Evolutionary conservation across 2,888 invertebrate species (phyloP).

Genomic region (Eremobia ochroleuca): DNA sequence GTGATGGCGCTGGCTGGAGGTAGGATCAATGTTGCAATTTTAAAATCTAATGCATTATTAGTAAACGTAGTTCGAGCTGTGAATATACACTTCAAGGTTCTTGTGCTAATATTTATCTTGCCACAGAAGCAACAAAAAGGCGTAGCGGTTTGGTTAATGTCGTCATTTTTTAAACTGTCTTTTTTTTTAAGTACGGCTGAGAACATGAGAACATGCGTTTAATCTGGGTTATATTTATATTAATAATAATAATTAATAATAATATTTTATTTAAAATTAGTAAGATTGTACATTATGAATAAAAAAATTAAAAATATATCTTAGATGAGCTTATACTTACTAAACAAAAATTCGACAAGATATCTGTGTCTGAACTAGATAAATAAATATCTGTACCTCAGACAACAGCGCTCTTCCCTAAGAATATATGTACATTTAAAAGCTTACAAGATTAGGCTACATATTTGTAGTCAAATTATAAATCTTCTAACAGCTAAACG

Average conservation of each 20-base stretch:
- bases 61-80: conserved; percentile 54
- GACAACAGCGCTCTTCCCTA: no score
- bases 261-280: no score
- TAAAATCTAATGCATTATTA: conserved; percentile 60
- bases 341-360: no score
- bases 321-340: no score
- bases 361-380: no score
- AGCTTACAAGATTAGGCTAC: not conserved
- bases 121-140: conserved; percentile 43
- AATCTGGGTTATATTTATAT: not conserved
- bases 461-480: not conserved
- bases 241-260: no score
- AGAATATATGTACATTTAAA: no score
- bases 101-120: conserved; percentile 49
- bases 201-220: not conserved
- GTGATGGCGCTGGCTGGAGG: conserved; percentile 51
- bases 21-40: conserved; percentile 64
- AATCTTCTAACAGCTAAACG: not conserved
- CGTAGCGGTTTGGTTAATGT: conserved; percentile 22
- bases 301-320: no score
- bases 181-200: conserved; percentile 12
- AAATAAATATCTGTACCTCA: no score
- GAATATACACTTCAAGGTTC: conserved; percentile 55
- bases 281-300: no score
- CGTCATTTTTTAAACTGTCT: conserved; percentile 25